phyloP scores from a whole-genome alignment of 2,113 vertebrate genomes.

The Origma solitaria region DNA sequence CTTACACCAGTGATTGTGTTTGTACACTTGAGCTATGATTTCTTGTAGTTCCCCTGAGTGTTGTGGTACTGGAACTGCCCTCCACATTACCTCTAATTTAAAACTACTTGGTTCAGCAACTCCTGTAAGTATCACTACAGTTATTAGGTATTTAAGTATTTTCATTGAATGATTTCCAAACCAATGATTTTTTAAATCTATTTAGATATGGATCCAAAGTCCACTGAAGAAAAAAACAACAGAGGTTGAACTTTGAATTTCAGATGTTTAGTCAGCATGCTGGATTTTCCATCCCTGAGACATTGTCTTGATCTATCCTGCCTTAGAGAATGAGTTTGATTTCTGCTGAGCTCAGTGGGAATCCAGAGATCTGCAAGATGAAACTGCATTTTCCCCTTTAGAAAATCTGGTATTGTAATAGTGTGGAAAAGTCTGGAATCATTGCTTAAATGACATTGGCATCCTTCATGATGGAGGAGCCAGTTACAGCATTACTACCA shows the following conservation, averaged over 20 bases:
- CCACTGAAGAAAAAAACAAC: not conserved
- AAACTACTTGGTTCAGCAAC: not conserved
- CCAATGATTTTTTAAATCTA: not conserved
- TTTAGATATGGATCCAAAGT: constrained; percentile 18
- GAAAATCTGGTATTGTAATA: not conserved
- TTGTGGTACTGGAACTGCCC: not conserved
- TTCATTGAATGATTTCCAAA: constrained; percentile 4
- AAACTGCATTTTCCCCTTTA: not conserved
- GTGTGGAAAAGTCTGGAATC: not conserved
- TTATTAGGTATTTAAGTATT: not conserved
- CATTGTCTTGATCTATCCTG: not conserved
- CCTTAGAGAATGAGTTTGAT: not conserved
- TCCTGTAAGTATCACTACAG: not conserved
- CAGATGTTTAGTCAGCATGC: constrained; percentile 20
- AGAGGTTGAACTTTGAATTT: constrained; percentile 42
- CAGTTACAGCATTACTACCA: not conserved
- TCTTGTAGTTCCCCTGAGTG: not conserved
- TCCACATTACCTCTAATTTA: not conserved
- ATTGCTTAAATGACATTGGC: not conserved
- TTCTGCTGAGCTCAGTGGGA: not conserved
- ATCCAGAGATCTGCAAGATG: not conserved
- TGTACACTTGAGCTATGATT: not conserved
- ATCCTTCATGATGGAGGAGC: not conserved
- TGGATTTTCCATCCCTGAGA: not conserved
- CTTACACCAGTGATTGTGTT: not conserved